Evolutionary conservation across 1,140 invertebrate species (phyloP), one percentile per base, ranked within the genome.

Genomic region (Chironomus tepperi): DNA sequence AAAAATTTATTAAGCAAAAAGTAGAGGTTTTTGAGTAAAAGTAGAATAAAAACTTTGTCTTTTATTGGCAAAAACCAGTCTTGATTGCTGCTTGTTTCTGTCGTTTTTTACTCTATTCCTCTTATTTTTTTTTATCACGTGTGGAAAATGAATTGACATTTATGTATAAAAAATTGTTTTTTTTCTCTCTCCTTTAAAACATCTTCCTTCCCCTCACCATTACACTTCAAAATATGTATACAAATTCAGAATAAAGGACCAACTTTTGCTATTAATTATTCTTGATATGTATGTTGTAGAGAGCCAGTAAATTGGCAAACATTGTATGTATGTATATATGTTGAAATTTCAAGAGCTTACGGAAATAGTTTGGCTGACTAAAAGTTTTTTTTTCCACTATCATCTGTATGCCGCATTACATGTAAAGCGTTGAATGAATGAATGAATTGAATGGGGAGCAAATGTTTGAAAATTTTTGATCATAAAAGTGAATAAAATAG

Each of bases 181-280:
- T 2, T 6, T 34, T 34, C n/a, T 34, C 5, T 34, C 24, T 34
- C 24, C 24, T 34, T 34, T 34, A 34, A 34, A 34, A 34, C 1
- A 5, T 34, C 24, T 34, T 34, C 24, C 24, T 34, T 34, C 24
- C 24, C 24, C 24, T 34, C 24, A 34, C 24, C 24, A 34, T 34
- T 34, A 34, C 24, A 34, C 24, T 34, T 34, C 24, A 34, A 34
- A 34, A 34, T 34, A 5, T 34, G 24, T 34, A 34, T 34, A 34
- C 24, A 34, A 34, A 34, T 34, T 34, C 24, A 34, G 24, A 34
- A n/a, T n/a, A 57, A 70, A 70, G 19, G 65, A 70, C 65, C 19
- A 70, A 70, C 65, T 70, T 70, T 70, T 21, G 65, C 65, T 70
- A 70, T 70, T 70, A 70, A 70, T 70, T 70, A 70, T 70, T 70